Conservation (phyloP, 2,797 vertebrate genomes). For the Sebastes itinus region DNA sequence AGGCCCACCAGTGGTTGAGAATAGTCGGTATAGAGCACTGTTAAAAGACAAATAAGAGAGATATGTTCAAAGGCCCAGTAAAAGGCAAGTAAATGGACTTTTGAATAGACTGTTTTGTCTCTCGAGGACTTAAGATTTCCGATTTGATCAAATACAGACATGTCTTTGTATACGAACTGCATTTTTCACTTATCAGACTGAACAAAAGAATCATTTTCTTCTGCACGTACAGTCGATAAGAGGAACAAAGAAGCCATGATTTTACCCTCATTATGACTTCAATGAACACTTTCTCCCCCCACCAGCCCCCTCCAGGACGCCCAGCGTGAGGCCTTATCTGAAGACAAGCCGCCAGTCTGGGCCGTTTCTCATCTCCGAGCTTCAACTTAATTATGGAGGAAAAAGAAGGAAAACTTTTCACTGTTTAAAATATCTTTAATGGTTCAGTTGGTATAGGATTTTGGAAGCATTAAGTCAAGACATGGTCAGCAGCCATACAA, state of each 20-base stretch:
- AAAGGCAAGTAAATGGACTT: not conserved
- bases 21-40: too few relatives aligned
- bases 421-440: constrained; percentile 85
- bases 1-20: too few relatives aligned
- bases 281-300: not conserved
- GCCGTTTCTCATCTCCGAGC: not conserved
- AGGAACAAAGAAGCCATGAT: constrained; percentile 2
- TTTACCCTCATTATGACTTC: constrained; percentile 31
- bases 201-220: not conserved
- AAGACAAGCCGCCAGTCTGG: not conserved
- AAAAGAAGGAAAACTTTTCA: not conserved
- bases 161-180: not conserved
- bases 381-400: not conserved
- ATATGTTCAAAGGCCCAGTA: not conserved
- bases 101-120: not conserved
- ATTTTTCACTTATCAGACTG: constrained; percentile 1
- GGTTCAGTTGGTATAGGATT: constrained; percentile 83
- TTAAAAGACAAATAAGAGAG: not conserved
- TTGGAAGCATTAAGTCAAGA: constrained; percentile 85
- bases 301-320: not conserved
- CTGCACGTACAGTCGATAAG: not conserved
- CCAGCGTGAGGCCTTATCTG: not conserved
- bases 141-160: not conserved
- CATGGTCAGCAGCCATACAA: constrained; percentile 79
- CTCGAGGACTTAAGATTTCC: not conserved